A percentile compares a stretch with the other conserved stretches of the same genome.
These are phyloP conservation scores for Pseudochaenichthys georgianus DNA, from an alignment of 2,797 vertebrate species.

Conservation along the genomic window DNA sequence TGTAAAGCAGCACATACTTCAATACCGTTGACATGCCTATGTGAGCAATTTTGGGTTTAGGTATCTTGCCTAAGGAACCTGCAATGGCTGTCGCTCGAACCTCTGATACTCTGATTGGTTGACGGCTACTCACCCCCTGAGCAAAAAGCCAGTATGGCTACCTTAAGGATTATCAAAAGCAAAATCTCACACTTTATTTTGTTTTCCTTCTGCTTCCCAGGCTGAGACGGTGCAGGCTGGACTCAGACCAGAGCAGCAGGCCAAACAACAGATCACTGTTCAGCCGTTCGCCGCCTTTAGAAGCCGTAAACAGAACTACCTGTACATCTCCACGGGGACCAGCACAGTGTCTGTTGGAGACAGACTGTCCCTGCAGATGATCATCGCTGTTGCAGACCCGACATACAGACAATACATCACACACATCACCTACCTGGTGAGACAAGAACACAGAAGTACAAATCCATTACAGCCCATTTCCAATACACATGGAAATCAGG, in stretches of 20 bases:
- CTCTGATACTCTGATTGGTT: too few relatives aligned
- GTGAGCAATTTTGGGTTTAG: too few relatives aligned
- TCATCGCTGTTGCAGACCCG: slow-evolving; percentile 14
- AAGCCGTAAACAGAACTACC: slow-evolving; percentile 27
- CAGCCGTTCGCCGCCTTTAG: slow-evolving; percentile 6
- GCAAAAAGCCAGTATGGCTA: too few relatives aligned
- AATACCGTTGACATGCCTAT: too few relatives aligned
- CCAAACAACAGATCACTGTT: slow-evolving; percentile 46
- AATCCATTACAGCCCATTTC: not conserved
- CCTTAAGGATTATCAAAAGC: not conserved
- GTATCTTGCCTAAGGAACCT: too few relatives aligned
- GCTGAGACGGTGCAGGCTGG: slow-evolving; percentile 65
- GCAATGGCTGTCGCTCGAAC: too few relatives aligned
- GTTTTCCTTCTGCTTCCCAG: slow-evolving; percentile 49
- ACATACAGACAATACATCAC: slow-evolving; percentile 46
- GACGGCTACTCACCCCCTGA: too few relatives aligned
- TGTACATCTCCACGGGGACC: slow-evolving; percentile 65
- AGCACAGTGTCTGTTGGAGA: slow-evolving; percentile 58
- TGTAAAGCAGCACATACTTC: too few relatives aligned
- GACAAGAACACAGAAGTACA: slow-evolving; percentile 10
- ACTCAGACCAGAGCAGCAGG: slow-evolving; percentile 79
- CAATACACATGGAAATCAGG: not conserved
- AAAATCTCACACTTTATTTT: not conserved
- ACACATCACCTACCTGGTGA: slow-evolving; percentile 80
- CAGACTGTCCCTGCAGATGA: slow-evolving; percentile 46